Base-by-base conservation (phyloP, 2,888 invertebrate genomes). In the Diarsia dahlii region DNA sequence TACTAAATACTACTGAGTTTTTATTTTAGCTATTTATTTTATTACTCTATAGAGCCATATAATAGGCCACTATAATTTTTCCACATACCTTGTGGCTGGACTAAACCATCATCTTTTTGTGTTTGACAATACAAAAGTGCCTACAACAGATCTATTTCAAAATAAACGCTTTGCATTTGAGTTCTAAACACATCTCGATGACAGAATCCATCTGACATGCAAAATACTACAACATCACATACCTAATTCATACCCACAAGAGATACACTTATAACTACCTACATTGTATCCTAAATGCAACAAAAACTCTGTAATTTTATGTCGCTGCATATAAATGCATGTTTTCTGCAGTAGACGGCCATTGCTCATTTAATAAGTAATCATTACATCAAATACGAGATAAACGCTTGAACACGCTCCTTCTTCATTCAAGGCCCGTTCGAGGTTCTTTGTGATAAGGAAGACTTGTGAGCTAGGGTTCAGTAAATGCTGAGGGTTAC, bases 321-420 rank as follows among this genome's bases (percentile, higher is more conserved):
- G 76, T 80, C 73, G 46, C 28, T 34, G 71, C 0, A 54, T 50
- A 71, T 71, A 71, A 84, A 77, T 68, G 78, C 71, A 54, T 76
- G 76, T 81, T 64, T 73, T 77, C 60, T 76, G 58, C 71, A 76
- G 28, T 54, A 68, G 62, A 69, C 80, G 70, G 73, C 82, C 84
- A 85, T 87, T 81, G 13, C 15, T 89, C 76, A 74, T 54, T 74
- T 90, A 91, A 91, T 89, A 88, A 82, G 81, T 89, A 89, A 91
- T 91, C 80, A 90, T 90, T 90, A 90, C 69, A 86, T 89, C 88
- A 92, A 92, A 92, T 84, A 91, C 62, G 86, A 78, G 92, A 91
- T 92, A 92, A 92, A 89, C 86, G 85, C 62, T 85, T 88, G 83
- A 86, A 87, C 78, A 91, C 85, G 90, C 89, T 82, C 81, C 77